Evolutionary conservation across 2,113 vertebrate species (phyloP).

Genomic region (Chloebia gouldiae): DNA sequence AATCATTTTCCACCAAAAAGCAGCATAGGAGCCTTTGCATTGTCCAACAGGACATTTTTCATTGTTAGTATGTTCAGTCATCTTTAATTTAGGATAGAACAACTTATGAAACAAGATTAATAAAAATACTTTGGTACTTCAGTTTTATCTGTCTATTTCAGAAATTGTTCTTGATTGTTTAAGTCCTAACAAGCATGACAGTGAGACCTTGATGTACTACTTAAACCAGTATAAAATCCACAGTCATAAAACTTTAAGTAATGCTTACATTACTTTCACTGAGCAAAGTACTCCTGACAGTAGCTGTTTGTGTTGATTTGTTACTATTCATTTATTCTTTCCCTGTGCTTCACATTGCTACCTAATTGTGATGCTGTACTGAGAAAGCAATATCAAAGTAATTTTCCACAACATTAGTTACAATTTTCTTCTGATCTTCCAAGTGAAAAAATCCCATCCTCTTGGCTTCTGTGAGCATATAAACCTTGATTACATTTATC

Average conservation of each 20-base stretch:
- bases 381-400: constrained; percentile 86
- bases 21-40: background rate
- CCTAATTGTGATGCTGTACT: constrained; percentile 86
- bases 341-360: constrained; percentile 71
- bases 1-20: background rate
- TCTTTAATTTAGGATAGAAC: constrained; percentile 34
- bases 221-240: constrained; percentile 63
- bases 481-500: constrained; percentile 83
- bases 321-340: constrained; percentile 80
- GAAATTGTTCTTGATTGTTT: constrained; percentile 34
- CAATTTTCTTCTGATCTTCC: constrained; percentile 83
- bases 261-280: constrained; percentile 78
- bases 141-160: background rate
- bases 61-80: background rate
- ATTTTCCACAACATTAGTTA: constrained; percentile 88
- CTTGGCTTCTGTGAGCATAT: constrained; percentile 76
- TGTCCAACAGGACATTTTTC: constrained; percentile 26
- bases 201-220: constrained; percentile 52
- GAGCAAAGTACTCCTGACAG: constrained; percentile 82
- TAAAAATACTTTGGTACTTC: constrained; percentile 34
- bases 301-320: constrained; percentile 86
- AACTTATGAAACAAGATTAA: constrained; percentile 46
- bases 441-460: constrained; percentile 83
- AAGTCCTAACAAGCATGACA: background rate
- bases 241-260: constrained; percentile 79